Evolutionary conservation across 2,888 invertebrate genomes (phyloP), one percentile per base, ranked within the genome.

Genomic region (Scaptomyza reducta): DNA sequence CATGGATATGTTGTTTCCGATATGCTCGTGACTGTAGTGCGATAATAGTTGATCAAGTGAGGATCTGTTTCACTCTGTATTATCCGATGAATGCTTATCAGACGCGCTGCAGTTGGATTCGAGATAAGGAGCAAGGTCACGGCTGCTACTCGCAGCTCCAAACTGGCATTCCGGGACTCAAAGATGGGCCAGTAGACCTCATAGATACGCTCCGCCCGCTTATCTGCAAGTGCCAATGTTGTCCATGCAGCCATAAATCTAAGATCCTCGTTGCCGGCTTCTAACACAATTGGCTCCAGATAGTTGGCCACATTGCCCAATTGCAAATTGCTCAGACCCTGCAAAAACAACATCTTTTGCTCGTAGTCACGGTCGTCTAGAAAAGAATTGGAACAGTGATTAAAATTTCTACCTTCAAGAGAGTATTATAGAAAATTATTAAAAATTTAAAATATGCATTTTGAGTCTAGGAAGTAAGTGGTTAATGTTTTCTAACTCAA

Each of bases 41-140:
- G 94, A 92, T 95, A 96, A 89, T 94, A 96, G 73, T 95, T 93
- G 70, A 94, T 94, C 70, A 96, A 91, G 81, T 95, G 95, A 6
- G 93, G 93, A 79, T 93, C 93, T 0, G 93, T 93, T 67, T 94
- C 95, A 10, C 91, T 92, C 74, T 93, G 93, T 81, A 96, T 94
- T 72, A 94, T 95, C 89, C 95, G 94, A 84, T 95, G 95, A 3
- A 96, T 92, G 61, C 95, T 94, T 68, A 95, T 93, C 49, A 96
- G 93, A 50, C 95, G 93, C 0, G 94, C 94, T 6, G 95, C 93
- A 0, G 94, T 93, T 6, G 95, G 94, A 70, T 94, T 93, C 0
- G 95, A 94, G 29, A 94, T 93, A 0, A 96, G 91, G 2, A 96
- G 92, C 38, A 94, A 91, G 47, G 94, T 94, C 2, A 95, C 91